Conservation (phyloP, 2,888 invertebrate genomes). For the Callyntrura sp. region DNA sequence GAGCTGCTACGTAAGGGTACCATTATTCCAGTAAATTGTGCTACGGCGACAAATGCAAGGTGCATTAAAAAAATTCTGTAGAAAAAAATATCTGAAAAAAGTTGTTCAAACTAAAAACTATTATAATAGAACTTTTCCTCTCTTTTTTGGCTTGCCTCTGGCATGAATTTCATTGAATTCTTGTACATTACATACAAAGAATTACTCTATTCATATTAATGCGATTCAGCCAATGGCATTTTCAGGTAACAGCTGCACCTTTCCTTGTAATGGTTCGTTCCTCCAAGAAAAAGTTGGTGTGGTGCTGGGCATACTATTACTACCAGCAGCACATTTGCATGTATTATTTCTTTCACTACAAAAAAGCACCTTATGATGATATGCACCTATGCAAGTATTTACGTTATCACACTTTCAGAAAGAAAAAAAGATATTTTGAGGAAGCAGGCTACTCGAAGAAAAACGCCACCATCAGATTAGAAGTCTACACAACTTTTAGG, state of each 20-base stretch:
- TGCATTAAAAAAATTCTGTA: background rate
- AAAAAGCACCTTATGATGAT: background rate
- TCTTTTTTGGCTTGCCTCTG: slow-evolving; percentile 6
- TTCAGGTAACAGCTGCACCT: background rate
- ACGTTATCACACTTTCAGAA: background rate
- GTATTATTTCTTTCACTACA: too few species aligned
- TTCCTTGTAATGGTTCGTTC: background rate
- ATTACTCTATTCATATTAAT: slow-evolving; percentile 8
- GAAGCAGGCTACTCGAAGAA: background rate
- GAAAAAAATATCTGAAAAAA: background rate
- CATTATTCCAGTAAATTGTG: background rate
- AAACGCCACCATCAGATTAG: slow-evolving; percentile 23
- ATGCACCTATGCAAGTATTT: background rate
- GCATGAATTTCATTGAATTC: slow-evolving; percentile 5
- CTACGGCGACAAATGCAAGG: background rate
- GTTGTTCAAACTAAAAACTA: background rate
- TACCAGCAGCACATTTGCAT: background rate
- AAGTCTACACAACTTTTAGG: slow-evolving; percentile 7
- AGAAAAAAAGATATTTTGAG: background rate
- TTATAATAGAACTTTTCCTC: background rate
- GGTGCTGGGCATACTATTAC: background rate
- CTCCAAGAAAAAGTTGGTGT: background rate
- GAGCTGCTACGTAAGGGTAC: slow-evolving; percentile 4
- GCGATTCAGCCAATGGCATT: background rate
- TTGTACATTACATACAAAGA: background rate